phyloP scores from a whole-genome alignment of 2,888 invertebrate species.

The Harpagoxenus sublaevis region DNA sequence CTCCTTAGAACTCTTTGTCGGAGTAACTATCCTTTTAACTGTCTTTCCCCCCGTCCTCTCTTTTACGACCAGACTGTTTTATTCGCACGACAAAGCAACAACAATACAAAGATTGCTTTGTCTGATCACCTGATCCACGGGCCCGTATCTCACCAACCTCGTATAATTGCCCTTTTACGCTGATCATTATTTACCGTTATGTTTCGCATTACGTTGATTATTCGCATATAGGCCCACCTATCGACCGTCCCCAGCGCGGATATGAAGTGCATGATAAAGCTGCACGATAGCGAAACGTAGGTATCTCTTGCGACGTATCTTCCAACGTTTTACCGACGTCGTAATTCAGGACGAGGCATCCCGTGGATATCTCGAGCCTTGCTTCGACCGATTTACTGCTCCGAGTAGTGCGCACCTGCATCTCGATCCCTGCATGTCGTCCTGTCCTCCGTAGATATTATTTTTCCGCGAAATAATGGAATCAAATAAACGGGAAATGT shows the following conservation, averaged over 20 bases:
- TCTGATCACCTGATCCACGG: constrained; percentile 21
- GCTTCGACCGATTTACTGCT: constrained; percentile 64
- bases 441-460: constrained; percentile 49
- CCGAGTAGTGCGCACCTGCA: constrained; percentile 57
- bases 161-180: constrained; percentile 72
- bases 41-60: not conserved
- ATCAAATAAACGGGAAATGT: constrained; percentile 46
- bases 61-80: constrained; percentile 38
- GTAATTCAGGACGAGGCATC: constrained; percentile 69
- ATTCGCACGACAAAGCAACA: constrained; percentile 39
- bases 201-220: constrained; percentile 74
- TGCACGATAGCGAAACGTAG: constrained; percentile 43
- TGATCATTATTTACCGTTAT: constrained; percentile 78
- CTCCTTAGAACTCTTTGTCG: not conserved
- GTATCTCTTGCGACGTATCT: constrained; percentile 61
- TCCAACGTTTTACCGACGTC: constrained; percentile 74
- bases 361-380: constrained; percentile 54
- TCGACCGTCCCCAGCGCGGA: constrained; percentile 13
- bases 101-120: constrained; percentile 33
- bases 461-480: constrained; percentile 63
- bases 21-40: constrained; percentile 24
- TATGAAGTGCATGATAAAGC: constrained; percentile 58
- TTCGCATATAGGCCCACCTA: constrained; percentile 54
- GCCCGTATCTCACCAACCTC: constrained; percentile 1
- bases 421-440: constrained; percentile 9